A percentile compares a stretch with the other conserved stretches of the same genome.
phyloP scores from a whole-genome alignment of 2,113 vertebrate species.

The Tringa solitaria region DNA sequence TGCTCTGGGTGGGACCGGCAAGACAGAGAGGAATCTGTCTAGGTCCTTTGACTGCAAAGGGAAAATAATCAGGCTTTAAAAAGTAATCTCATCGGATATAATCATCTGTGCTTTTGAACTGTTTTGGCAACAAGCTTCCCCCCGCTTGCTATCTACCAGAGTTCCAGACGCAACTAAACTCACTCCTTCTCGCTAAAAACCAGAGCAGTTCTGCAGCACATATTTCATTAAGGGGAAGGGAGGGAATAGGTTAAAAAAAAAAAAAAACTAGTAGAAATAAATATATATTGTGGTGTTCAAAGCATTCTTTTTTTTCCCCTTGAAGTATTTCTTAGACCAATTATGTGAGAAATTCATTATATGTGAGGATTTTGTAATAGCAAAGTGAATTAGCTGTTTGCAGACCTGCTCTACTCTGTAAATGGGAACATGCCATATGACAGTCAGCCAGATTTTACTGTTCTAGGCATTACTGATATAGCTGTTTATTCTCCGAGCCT shows the following conservation, averaged over 20 bases:
- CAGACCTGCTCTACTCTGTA: constrained; percentile 41
- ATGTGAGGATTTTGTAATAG: constrained; percentile 67
- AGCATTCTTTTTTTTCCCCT: constrained; percentile 16
- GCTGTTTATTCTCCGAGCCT: constrained; percentile 75
- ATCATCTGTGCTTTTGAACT: background rate
- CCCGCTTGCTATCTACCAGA: background rate
- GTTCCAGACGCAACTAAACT: background rate
- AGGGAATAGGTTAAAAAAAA: background rate
- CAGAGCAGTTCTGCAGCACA: background rate
- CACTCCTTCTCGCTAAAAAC: background rate
- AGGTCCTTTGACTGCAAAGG: background rate
- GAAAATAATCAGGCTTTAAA: background rate
- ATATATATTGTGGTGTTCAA: constrained; percentile 16
- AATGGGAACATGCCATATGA: constrained; percentile 57
- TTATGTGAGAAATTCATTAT: constrained; percentile 65
- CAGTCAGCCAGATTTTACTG: constrained; percentile 67
- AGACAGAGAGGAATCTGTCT: background rate
- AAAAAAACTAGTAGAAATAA: background rate
- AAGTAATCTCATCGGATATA: background rate
- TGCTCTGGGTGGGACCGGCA: background rate
- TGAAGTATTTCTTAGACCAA: constrained; percentile 55
- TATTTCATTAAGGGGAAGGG: background rate
- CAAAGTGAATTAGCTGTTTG: constrained; percentile 62
- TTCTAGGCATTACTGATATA: constrained; percentile 73
- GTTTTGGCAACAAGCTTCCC: background rate